Evolutionary conservation across 2,113 vertebrate species (phyloP), one percentile per base, ranked within the genome.

Genomic region (Lepus europaeus): DNA sequence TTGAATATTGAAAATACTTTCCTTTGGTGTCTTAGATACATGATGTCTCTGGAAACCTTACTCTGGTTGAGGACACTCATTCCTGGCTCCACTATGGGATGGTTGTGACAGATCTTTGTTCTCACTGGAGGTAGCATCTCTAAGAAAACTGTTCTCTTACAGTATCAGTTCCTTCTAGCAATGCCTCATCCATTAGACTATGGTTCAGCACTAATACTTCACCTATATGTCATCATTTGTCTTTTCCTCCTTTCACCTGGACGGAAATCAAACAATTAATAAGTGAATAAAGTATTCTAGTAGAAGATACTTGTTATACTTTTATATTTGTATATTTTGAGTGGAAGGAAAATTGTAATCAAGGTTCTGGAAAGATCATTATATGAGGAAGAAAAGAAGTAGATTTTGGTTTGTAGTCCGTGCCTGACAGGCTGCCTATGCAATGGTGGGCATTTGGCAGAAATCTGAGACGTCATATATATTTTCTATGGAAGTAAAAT

Each of bases 401-500:
- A 63, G 13, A 53, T 59, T 84, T 7, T 45, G 2, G 33, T 70
- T 17, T 33, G 69, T 36, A 56, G 2, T 39, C 4, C 23, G 7
- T n/a, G 11, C 9, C 11, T 27, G 27, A 61, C 4, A 13, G 31
- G 19, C 13, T 87, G 25, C 9, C 3, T 56, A 45, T 3, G 0
- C 33, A 10, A 23, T 2, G 12, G 39, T 11, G n/a, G n/a, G 9
- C 5, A 63, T 4, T 49, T 82, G 56, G 7, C 3, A 36, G 23
- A 39, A 22, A 31, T 56, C n/a, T 87, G 59, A 7, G 29, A 45
- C 19, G 36, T 83, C 61, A 49, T 64, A 3, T 63, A 56, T 92
- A 36, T 94, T 29, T 51, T 82, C 31, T 63, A 59, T 53, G 49
- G 14, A 90, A 84, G 64, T 74, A 73, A 84, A 64, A 56, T 69